Evolutionary conservation across 1,140 invertebrate genomes (phyloP).

Genomic region (Riptortus pedestris): DNA sequence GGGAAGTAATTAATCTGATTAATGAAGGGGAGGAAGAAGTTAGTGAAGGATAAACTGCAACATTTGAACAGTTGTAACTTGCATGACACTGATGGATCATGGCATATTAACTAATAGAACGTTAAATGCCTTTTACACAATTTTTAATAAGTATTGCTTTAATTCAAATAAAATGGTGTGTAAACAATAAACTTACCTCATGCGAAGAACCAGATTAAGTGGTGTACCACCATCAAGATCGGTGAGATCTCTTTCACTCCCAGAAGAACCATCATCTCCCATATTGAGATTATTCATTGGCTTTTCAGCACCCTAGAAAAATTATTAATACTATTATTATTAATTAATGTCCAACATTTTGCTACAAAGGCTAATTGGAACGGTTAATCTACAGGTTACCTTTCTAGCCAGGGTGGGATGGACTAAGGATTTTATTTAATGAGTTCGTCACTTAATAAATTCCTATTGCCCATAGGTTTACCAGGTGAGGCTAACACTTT

Average conservation of each 20-base stretch:
- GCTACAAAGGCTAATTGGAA: too few relatives aligned
- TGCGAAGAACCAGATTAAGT: constrained; percentile 69
- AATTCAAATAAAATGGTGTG: not conserved
- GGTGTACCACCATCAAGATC: constrained; percentile 35
- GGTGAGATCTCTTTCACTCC: constrained; percentile 42
- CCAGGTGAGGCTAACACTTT: too few relatives aligned
- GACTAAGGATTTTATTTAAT: too few relatives aligned
- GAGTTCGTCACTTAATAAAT: too few relatives aligned
- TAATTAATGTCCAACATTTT: not conserved
- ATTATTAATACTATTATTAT: constrained; percentile 5
- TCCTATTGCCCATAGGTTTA: too few relatives aligned
- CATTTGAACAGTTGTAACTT: not conserved
- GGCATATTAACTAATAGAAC: too few relatives aligned
- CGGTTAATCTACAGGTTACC: too few relatives aligned
- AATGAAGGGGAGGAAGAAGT: not conserved
- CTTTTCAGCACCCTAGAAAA: constrained; percentile 36
- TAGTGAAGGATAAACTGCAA: not conserved
- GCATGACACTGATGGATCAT: too few relatives aligned
- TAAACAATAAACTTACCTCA: constrained; percentile 45
- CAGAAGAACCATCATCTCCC: constrained; percentile 45
- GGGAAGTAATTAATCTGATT: not conserved
- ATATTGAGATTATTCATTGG: constrained; percentile 46
- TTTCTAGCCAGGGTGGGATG: too few relatives aligned
- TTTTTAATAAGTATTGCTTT: not conserved
- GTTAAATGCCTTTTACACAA: not conserved